Evolutionary conservation across 2,888 invertebrate genomes (phyloP).

Genomic region (Ethmia dodecea): DNA sequence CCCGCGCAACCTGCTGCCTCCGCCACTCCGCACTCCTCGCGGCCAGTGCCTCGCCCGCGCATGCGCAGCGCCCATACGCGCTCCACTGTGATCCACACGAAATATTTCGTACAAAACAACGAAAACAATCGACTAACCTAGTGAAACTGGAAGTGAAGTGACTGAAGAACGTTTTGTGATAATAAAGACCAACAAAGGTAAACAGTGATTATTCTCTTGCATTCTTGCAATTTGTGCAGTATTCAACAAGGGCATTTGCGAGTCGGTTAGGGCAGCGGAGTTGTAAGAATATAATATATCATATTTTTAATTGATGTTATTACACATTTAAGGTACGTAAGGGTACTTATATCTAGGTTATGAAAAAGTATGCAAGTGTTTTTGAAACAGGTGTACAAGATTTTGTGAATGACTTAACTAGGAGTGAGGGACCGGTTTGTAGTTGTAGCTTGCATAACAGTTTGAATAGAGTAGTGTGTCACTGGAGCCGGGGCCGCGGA

Average conservation of each 20-base stretch:
- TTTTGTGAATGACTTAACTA: slow-evolving; percentile 48
- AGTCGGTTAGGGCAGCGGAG: too few relatives aligned
- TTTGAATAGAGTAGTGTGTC: slow-evolving; percentile 39
- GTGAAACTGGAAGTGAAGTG: slow-evolving; percentile 44
- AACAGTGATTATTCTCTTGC: slow-evolving; percentile 29
- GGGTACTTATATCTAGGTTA: too few relatives aligned
- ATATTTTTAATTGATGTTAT: too few relatives aligned
- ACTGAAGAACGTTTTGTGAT: slow-evolving; percentile 47
- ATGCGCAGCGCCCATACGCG: slow-evolving; percentile 42
- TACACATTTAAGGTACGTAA: too few relatives aligned
- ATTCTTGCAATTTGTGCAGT: slow-evolving; percentile 24
- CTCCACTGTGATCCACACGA: slow-evolving; percentile 23
- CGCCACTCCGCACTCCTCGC: slow-evolving; percentile 40
- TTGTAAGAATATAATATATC: too few relatives aligned
- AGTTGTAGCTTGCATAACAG: slow-evolving; percentile 58
- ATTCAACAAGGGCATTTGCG: slow-evolving; percentile 47
- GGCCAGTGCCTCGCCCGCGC: slow-evolving; percentile 58
- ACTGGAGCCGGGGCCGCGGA: slow-evolving; percentile 22
- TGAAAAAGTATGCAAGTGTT: too few relatives aligned
- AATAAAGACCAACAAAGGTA: slow-evolving; percentile 40
- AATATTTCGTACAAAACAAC: slow-evolving; percentile 22
- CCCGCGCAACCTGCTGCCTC: slow-evolving; percentile 64
- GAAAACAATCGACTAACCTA: slow-evolving; percentile 33
- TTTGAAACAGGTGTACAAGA: neutral
- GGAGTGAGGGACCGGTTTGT: slow-evolving; percentile 42